A percentile compares a stretch with the other conserved stretches of the same genome.
These are phyloP conservation scores for Nebria ingens DNA, from an alignment of 1,140 invertebrate genomes.

Conservation along the genomic window DNA sequence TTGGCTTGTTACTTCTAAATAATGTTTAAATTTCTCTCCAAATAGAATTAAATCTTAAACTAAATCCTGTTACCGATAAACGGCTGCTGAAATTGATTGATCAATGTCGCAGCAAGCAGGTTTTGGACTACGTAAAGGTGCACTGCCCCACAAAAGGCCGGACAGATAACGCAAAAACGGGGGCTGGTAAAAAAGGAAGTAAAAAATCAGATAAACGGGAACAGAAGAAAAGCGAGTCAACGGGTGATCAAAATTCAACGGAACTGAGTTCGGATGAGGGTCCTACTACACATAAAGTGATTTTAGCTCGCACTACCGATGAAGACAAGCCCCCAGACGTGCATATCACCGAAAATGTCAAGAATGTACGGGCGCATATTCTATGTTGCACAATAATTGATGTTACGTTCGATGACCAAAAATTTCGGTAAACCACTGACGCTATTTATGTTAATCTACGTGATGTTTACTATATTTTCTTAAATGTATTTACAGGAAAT, in stretches of 20 bases:
- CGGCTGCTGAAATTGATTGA: constrained; percentile 60
- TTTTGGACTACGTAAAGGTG: constrained; percentile 55
- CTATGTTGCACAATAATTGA: constrained; percentile 60
- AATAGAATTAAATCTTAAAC: constrained; percentile 51
- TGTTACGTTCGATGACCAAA: constrained; percentile 50
- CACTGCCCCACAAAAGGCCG: constrained; percentile 42
- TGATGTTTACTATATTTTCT: background rate
- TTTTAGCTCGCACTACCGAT: background rate
- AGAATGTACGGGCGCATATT: constrained; percentile 55
- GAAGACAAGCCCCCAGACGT: constrained; percentile 42
- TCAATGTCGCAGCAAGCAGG: constrained; percentile 55
- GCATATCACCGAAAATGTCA: constrained; percentile 43
- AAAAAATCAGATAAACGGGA: constrained; percentile 30
- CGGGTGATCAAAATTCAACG: constrained; percentile 42
- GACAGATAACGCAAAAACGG: constrained; percentile 27
- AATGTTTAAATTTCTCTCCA: background rate
- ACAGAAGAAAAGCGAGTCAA: constrained; percentile 28
- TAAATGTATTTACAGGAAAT: constrained; percentile 44
- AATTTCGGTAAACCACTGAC: constrained; percentile 32
- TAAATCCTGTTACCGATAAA: constrained; percentile 61
- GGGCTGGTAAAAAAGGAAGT: constrained; percentile 39
- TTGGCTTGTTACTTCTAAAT: too few species aligned
- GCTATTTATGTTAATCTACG: background rate
- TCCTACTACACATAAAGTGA: background rate
- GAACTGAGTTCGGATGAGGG: background rate